Percentiles rank a stretch among this genome's conserved stretches.
phyloP scores from a whole-genome alignment of 2,113 vertebrate genomes.

The Orcinus orca region DNA sequence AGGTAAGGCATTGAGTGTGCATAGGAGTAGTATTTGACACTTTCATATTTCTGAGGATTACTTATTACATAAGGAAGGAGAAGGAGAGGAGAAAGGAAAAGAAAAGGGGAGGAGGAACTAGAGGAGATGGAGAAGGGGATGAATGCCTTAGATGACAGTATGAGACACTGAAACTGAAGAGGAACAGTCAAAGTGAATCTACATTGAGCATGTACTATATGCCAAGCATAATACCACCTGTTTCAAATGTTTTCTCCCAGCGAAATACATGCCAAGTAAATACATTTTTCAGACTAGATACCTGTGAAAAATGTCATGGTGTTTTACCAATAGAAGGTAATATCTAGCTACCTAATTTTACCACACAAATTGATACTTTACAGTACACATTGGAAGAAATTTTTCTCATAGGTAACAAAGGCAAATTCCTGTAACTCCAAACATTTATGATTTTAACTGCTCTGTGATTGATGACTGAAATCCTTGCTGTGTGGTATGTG shows the following conservation, averaged over 20 bases:
- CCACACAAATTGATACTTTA: slow-evolving; percentile 77
- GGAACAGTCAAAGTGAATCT: not conserved
- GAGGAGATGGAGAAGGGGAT: not conserved
- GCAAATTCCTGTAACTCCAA: slow-evolving; percentile 52
- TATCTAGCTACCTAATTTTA: slow-evolving; percentile 79
- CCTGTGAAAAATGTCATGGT: slow-evolving; percentile 82
- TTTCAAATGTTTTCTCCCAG: not conserved
- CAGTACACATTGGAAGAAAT: slow-evolving; percentile 63
- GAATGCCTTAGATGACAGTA: too few species aligned
- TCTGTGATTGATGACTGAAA: slow-evolving; percentile 54
- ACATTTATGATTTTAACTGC: slow-evolving; percentile 43
- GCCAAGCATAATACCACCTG: not conserved
- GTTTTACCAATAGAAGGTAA: slow-evolving; percentile 83
- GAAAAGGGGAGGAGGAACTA: not conserved
- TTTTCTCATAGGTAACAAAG: slow-evolving; percentile 70
- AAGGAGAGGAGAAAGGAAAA: not conserved
- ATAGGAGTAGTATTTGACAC: fast-evolving
- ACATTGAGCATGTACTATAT: not conserved
- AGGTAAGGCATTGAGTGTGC: not conserved
- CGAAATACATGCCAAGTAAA: not conserved
- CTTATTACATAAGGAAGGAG: not conserved
- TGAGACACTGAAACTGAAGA: not conserved
- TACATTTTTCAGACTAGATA: slow-evolving; percentile 79
- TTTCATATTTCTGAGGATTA: not conserved
- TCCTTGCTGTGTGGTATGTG: slow-evolving; percentile 44